Percentiles rank a stretch among this genome's conserved stretches.
phyloP scores from a whole-genome alignment of 2,113 vertebrate genomes.

The Brachyhypopomus gauderio region DNA sequence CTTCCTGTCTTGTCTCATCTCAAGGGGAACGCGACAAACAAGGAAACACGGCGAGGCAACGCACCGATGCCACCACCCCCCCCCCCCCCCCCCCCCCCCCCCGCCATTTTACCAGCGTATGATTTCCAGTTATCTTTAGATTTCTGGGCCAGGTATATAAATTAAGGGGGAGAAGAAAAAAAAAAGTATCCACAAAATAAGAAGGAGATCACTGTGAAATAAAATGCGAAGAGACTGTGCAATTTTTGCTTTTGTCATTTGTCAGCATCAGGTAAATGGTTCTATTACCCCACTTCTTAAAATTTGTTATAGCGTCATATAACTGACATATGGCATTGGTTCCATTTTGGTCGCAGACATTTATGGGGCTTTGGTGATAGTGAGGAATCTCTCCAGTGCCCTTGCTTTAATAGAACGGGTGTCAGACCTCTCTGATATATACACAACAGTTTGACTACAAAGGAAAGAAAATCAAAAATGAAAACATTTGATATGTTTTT shows the following conservation, averaged over 20 bases:
- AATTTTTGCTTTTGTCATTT: slow-evolving; percentile 59
- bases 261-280: slow-evolving; percentile 75
- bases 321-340: slow-evolving; percentile 77
- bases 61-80: not conserved
- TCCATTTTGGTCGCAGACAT: slow-evolving; percentile 77
- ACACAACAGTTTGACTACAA: slow-evolving; percentile 62
- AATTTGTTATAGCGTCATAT: slow-evolving; percentile 80
- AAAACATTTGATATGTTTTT: slow-evolving; percentile 35
- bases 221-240: slow-evolving; percentile 32
- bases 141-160: slow-evolving; percentile 27
- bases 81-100: slow-evolving; percentile 1
- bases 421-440: slow-evolving; percentile 77
- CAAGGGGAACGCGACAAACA: slow-evolving; percentile 40
- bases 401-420: slow-evolving; percentile 81
- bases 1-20: slow-evolving; percentile 51
- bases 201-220: slow-evolving; percentile 46
- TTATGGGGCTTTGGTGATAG: slow-evolving; percentile 76
- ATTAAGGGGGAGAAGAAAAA: slow-evolving; percentile 24
- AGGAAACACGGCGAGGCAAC: slow-evolving; percentile 27
- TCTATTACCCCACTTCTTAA: slow-evolving; percentile 78
- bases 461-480: slow-evolving; percentile 65
- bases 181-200: slow-evolving; percentile 35
- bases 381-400: slow-evolving; percentile 77
- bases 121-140: slow-evolving; percentile 21
- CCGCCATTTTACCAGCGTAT: not conserved